phyloP scores from a whole-genome alignment of 2,888 invertebrate species.

The Corythucha ciliata region DNA sequence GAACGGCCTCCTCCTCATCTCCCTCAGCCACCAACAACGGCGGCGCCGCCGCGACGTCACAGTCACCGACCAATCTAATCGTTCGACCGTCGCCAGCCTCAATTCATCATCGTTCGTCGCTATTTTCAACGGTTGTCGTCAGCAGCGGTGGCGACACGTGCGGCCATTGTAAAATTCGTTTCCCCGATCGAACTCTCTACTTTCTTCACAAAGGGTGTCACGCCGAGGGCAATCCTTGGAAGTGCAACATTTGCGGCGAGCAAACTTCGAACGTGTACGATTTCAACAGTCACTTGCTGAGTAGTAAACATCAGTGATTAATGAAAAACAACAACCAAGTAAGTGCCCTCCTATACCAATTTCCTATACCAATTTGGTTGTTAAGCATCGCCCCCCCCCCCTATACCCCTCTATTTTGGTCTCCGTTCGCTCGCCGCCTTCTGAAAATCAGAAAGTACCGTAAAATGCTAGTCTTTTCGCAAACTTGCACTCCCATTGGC shows the following conservation, averaged over 20 bases:
- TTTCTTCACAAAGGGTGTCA: conserved; percentile 97
- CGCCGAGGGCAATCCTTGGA: conserved; percentile 93
- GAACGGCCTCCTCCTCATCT: conserved; percentile 8
- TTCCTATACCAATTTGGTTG: too few relatives aligned
- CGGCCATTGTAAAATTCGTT: conserved; percentile 85
- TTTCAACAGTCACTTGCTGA: conserved; percentile 90
- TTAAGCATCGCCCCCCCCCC: too few relatives aligned
- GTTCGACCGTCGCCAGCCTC: conserved; percentile 41
- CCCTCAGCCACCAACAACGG: conserved; percentile 4
- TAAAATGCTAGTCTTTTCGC: too few relatives aligned
- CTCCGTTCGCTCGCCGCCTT: too few relatives aligned
- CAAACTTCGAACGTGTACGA: conserved; percentile 91
- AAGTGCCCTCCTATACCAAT: too few relatives aligned
- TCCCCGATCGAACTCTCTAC: conserved; percentile 91
- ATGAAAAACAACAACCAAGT: too few relatives aligned
- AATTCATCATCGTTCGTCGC: neutral
- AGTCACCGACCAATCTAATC: conserved; percentile 73
- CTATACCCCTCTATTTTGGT: too few relatives aligned
- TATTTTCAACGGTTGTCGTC: neutral
- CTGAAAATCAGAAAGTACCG: too few relatives aligned
- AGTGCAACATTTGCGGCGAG: conserved; percentile 95
- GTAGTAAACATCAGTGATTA: conserved; percentile 79
- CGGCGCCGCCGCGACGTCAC: conserved; percentile 72
- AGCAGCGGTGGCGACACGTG: conserved; percentile 50
- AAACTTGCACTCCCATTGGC: too few relatives aligned